Evolutionary conservation across 2,888 invertebrate genomes (phyloP).

Genomic region (Chaitophorus viminalis): DNA sequence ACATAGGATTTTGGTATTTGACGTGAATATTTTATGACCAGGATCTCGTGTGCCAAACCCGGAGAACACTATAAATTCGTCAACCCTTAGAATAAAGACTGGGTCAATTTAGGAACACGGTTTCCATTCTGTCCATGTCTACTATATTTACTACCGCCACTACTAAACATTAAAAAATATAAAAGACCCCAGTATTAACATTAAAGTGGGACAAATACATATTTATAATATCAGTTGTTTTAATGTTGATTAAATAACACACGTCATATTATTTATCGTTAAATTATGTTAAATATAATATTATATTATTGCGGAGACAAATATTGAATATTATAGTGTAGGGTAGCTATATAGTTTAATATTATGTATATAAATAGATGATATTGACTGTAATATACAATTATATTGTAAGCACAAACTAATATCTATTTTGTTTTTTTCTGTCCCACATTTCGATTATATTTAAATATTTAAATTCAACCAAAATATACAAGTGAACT

Average conservation of each 20-base stretch:
- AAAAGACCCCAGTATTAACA: background rate
- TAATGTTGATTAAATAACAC: too few species aligned
- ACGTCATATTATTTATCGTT: too few species aligned
- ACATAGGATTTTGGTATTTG: conserved; percentile 44
- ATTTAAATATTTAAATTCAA: background rate
- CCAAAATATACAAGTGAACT: background rate
- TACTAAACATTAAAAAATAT: background rate
- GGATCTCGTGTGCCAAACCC: conserved; percentile 24
- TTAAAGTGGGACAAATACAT: background rate
- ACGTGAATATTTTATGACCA: conserved; percentile 50
- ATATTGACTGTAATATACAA: background rate
- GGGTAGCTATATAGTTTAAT: too few species aligned
- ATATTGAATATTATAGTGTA: too few species aligned
- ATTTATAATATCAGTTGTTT: background rate
- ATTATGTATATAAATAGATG: too few species aligned
- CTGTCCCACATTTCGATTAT: background rate
- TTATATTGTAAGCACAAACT: background rate
- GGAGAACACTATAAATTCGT: conserved; percentile 42
- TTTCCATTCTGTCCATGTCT: background rate
- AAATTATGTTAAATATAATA: background rate
- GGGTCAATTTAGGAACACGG: background rate
- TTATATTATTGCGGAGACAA: too few species aligned
- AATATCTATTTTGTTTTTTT: background rate
- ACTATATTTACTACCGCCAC: background rate
- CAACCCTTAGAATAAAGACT: conserved; percentile 11